Evolutionary conservation across 2,113 vertebrate genomes (phyloP), one percentile per base, ranked within the genome.

Genomic region (Castor canadensis): DNA sequence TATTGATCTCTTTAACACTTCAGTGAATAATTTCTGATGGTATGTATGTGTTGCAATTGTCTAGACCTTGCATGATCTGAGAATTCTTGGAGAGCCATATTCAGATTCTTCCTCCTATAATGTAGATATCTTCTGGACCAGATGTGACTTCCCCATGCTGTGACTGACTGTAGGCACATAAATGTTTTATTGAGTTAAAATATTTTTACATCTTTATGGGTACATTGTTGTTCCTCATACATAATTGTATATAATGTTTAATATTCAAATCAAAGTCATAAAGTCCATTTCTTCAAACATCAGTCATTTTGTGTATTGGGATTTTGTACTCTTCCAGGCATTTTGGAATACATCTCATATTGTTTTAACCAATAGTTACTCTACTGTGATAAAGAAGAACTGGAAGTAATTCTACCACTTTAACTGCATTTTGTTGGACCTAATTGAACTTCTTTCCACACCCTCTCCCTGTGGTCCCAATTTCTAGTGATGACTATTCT

Each of bases 31-130:
- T 90, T 72, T 15, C 13, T 54, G 49, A 56, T 64, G 40, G 52
- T 75, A 3, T 15, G 45, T 32, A 6, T 19, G n/a, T 45, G 12
- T 4, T 71, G 0, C 40, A 24, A 0, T 85, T 26, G n/a, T 32
- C 38, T 87, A 43, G 4, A 38, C 8, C 43, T 79, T 16, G 62
- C 7, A 6, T 38, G 6, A 62, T n/a, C 32, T 84, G 56, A 71
- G 52, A 95, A 5, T 64, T 24, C 13, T 76, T 54, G 47, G 10
- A 66, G 69, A 67, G 26, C 43, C 6, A 12, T 35, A 60, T 24
- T 83, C 16, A 40, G 7, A 79, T 85, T 87, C 20, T 60, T 72
- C 17, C 24, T 62, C 6, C 28, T 84, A 1, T 76, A 40, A 69
- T 86, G 16, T 13, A 20, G 3, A 20, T 38, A 28, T 45, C 35